A percentile compares a stretch with the other conserved stretches of the same genome.
phyloP scores from a whole-genome alignment of 2,888 invertebrate species.

The Chymomyza amoena region DNA sequence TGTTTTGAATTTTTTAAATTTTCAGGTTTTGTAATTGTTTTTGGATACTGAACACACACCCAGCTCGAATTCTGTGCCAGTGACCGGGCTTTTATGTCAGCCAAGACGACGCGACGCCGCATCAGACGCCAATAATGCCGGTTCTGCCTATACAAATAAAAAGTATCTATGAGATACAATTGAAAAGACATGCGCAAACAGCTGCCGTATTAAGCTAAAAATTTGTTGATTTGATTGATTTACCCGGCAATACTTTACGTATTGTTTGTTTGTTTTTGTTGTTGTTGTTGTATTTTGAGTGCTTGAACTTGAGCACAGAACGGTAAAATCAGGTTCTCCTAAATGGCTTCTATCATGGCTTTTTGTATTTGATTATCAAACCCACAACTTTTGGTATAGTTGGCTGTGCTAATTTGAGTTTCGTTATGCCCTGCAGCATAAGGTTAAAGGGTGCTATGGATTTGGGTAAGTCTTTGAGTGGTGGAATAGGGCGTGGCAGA shows the following conservation, averaged over 20 bases:
- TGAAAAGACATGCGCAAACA: slow-evolving; percentile 32
- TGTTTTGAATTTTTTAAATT: not conserved
- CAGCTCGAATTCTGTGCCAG: slow-evolving; percentile 54
- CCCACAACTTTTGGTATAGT: not conserved
- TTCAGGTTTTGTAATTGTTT: slow-evolving; percentile 41
- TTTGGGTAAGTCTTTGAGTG: too few relatives aligned
- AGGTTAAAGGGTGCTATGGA: too few relatives aligned
- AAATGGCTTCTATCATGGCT: not conserved
- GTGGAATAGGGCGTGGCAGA: too few relatives aligned
- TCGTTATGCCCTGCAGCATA: too few relatives aligned
- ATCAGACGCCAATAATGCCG: slow-evolving; percentile 11
- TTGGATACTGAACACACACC: not conserved
- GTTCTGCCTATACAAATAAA: not conserved
- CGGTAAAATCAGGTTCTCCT: slow-evolving; percentile 34
- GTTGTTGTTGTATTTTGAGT: not conserved
- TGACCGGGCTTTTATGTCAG: slow-evolving; percentile 51
- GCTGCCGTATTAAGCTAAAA: not conserved
- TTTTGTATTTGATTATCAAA: not conserved
- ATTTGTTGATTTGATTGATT: slow-evolving; percentile 41
- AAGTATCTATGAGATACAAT: slow-evolving; percentile 35
- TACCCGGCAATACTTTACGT: slow-evolving; percentile 30
- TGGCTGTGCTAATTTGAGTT: not conserved
- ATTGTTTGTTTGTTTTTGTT: not conserved
- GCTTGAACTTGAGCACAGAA: slow-evolving; percentile 33
- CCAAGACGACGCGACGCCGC: slow-evolving; percentile 26